These are phyloP conservation scores for Coregonus suidteri DNA, from an alignment of 2,797 vertebrate genomes.

Conservation along the genomic window DNA sequence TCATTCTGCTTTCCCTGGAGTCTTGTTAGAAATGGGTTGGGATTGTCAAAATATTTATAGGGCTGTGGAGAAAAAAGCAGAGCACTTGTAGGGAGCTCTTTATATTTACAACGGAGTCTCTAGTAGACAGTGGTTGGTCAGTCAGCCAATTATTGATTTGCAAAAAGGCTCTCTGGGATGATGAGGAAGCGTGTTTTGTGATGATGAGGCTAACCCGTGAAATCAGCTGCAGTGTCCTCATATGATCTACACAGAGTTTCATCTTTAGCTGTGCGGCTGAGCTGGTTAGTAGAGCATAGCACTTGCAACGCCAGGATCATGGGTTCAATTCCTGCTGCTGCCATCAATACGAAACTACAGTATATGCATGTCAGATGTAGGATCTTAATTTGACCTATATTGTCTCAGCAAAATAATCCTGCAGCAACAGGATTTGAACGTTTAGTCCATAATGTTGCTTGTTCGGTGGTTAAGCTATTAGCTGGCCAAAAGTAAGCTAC, in stretches of 20 bases:
- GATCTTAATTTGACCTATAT: too few species aligned
- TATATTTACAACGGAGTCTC: conserved; percentile 25
- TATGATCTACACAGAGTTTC: background rate
- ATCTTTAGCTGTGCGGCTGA: background rate
- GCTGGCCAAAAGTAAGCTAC: too few species aligned
- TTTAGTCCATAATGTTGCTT: too few species aligned
- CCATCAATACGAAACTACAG: background rate
- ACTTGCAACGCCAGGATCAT: background rate
- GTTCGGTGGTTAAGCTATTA: too few species aligned
- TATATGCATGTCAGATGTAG: too few species aligned
- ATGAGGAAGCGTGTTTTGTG: conserved; percentile 65
- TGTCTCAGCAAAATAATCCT: too few species aligned
- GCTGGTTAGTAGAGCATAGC: background rate
- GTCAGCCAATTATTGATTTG: conserved; percentile 74
- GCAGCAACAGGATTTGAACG: too few species aligned
- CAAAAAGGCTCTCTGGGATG: conserved; percentile 64
- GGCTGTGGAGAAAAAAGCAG: conserved; percentile 41
- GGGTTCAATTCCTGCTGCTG: background rate
- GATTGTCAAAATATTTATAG: conserved; percentile 63
- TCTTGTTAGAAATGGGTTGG: conserved; percentile 50
- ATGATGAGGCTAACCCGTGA: conserved; percentile 67
- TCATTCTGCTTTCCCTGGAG: conserved; percentile 51
- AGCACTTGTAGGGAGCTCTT: conserved; percentile 38
- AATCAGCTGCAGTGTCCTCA: conserved; percentile 44
- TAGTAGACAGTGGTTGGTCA: conserved; percentile 57